Percentiles rank a stretch among this genome's conserved stretches.
Evolutionary conservation across 2,113 vertebrate species (phyloP).

Genomic region (Rhineura floridana): DNA sequence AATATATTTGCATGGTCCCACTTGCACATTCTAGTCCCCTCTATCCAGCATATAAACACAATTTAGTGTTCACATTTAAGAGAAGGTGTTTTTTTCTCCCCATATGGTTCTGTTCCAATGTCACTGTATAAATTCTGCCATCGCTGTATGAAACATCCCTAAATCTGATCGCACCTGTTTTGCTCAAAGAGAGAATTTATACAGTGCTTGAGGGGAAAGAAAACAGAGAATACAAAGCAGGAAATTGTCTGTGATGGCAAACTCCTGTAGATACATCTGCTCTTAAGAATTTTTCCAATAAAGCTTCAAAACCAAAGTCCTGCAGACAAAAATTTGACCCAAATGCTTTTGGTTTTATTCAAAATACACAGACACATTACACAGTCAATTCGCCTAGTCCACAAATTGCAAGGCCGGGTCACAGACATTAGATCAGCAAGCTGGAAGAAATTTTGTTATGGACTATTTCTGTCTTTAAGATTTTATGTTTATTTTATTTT

Average conservation of each 20-base stretch:
- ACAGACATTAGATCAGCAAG: not conserved
- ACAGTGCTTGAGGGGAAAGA: slow-evolving; percentile 5
- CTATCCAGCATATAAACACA: slow-evolving; percentile 18
- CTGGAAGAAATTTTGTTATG: not conserved
- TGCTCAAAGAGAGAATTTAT: slow-evolving; percentile 7
- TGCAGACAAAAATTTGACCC: slow-evolving; percentile 16
- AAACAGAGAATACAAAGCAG: slow-evolving; percentile 13
- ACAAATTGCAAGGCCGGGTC: not conserved
- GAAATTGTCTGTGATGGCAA: not conserved
- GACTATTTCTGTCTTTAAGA: not conserved
- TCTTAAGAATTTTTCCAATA: not conserved
- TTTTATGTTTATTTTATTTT: too few relatives aligned
- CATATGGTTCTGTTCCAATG: not conserved
- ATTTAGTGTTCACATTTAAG: not conserved
- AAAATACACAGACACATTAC: not conserved
- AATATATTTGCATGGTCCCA: not conserved
- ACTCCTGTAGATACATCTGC: slow-evolving; percentile 8
- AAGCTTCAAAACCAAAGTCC: not conserved
- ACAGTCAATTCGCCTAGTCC: accelerated
- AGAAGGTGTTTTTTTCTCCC: not conserved
- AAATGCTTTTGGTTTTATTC: slow-evolving; percentile 24
- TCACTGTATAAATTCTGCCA: slow-evolving; percentile 19
- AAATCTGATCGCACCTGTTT: slow-evolving; percentile 21
- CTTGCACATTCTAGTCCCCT: not conserved
- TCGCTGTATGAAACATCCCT: slow-evolving; percentile 24